phyloP scores from a whole-genome alignment of 2,113 vertebrate genomes.

The Martes martes region DNA sequence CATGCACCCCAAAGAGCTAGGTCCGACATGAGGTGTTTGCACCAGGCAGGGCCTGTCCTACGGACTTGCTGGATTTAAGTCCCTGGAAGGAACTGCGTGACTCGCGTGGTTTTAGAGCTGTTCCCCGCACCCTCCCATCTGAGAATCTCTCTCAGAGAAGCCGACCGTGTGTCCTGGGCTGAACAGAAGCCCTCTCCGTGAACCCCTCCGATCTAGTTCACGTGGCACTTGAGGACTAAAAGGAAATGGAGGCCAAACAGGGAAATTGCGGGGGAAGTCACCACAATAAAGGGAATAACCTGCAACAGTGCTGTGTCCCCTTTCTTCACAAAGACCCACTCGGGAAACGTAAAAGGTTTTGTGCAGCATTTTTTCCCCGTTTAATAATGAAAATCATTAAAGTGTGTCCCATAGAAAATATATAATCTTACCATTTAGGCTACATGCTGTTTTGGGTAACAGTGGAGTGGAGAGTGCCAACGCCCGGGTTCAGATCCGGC shows the following conservation, averaged over 20 bases:
- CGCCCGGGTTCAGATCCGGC: neutral
- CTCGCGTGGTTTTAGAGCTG: neutral
- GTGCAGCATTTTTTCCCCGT: neutral
- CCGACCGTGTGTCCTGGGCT: fast-evolving
- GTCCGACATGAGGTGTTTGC: neutral
- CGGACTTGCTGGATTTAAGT: too few species aligned
- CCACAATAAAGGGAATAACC: neutral
- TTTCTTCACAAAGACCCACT: neutral
- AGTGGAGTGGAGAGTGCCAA: fast-evolving
- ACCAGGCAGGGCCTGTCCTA: fast-evolving
- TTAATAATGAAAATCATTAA: neutral
- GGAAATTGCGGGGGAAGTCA: neutral
- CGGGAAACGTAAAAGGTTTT: neutral
- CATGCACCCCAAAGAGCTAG: neutral
- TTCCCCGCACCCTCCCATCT: fast-evolving
- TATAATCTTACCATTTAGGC: neutral
- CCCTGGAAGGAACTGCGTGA: neutral
- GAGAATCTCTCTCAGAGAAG: neutral
- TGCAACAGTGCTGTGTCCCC: neutral
- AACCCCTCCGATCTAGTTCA: neutral
- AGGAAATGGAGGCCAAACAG: slow-evolving; percentile 14
- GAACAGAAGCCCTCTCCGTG: neutral
- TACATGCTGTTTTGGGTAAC: neutral
- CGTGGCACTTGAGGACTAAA: neutral
- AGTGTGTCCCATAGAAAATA: neutral